Percentiles rank a stretch among this genome's conserved stretches.
phyloP scores from a whole-genome alignment of 2,113 vertebrate genomes.

The Daboia siamensis region DNA sequence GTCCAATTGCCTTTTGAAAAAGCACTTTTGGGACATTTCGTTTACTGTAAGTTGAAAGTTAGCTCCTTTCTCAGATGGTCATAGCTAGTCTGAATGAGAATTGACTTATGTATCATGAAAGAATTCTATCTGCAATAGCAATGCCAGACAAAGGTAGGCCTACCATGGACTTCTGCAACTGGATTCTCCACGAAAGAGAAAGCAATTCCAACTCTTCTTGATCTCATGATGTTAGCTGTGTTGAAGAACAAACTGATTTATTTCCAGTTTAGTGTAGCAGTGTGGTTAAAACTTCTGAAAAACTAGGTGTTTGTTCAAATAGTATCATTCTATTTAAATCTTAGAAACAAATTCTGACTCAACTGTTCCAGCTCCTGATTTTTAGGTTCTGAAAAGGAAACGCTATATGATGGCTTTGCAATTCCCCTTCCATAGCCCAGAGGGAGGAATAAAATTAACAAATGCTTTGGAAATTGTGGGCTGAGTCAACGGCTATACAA shows the following conservation, averaged over 20 bases:
- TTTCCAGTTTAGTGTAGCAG: not conserved
- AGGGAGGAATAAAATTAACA: not conserved
- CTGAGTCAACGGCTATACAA: not conserved
- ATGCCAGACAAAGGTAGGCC: no score
- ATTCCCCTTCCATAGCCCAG: not conserved
- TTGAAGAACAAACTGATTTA: not conserved
- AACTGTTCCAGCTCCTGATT: not conserved
- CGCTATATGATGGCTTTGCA: not conserved
- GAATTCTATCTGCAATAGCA: not conserved
- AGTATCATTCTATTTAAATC: not conserved
- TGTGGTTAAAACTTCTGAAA: not conserved
- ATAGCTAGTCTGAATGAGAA: not conserved
- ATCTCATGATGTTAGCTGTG: not conserved
- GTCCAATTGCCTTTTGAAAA: not conserved
- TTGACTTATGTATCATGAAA: not conserved
- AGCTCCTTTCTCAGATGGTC: not conserved
- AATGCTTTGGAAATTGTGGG: not conserved
- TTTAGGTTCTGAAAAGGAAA: not conserved
- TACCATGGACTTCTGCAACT: not conserved
- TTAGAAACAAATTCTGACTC: not conserved
- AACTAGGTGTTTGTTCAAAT: not conserved
- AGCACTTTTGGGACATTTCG: no score
- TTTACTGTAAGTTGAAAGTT: not conserved
- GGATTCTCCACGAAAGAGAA: not conserved
- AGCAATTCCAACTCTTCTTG: not conserved